Evolutionary conservation across 1,140 invertebrate species (phyloP).

Genomic region (Heliconius hermathena): DNA sequence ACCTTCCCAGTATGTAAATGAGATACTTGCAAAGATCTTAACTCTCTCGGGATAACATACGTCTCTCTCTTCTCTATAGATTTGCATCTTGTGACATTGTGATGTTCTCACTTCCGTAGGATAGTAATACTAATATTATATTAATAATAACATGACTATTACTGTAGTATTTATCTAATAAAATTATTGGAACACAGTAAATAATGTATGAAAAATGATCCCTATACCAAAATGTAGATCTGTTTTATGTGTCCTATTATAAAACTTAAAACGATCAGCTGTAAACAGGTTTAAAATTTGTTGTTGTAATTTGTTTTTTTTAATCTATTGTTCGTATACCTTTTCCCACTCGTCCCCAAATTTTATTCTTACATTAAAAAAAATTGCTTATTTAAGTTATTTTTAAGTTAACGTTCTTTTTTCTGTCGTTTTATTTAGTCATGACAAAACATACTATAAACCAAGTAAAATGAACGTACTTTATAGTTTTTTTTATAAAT

Average conservation of each 20-base stretch:
- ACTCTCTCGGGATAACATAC: conserved; percentile 31
- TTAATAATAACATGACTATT: conserved; percentile 20
- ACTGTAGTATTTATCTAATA: conserved; percentile 36
- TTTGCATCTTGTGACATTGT: conserved; percentile 41
- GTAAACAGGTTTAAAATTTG: too few relatives aligned
- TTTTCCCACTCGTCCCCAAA: too few relatives aligned
- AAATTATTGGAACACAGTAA: conserved; percentile 10
- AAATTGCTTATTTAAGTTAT: too few relatives aligned
- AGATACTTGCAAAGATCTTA: background rate
- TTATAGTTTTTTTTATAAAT: background rate
- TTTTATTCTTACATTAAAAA: too few relatives aligned
- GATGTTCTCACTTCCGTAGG: conserved; percentile 45
- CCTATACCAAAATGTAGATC: too few relatives aligned
- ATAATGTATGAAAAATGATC: background rate
- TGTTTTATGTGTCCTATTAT: too few relatives aligned
- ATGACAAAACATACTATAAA: too few relatives aligned
- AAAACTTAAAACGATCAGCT: too few relatives aligned
- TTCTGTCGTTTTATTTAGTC: too few relatives aligned
- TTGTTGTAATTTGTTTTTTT: too few relatives aligned
- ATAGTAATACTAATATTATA: conserved; percentile 36
- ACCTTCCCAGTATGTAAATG: conserved; percentile 36
- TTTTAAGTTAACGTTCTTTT: too few relatives aligned
- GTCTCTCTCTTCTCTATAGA: conserved; percentile 18
- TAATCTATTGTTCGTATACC: too few relatives aligned
- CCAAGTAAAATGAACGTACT: background rate